phyloP scores from a whole-genome alignment of 2,113 vertebrate genomes.

The Turdus rufiventris region DNA sequence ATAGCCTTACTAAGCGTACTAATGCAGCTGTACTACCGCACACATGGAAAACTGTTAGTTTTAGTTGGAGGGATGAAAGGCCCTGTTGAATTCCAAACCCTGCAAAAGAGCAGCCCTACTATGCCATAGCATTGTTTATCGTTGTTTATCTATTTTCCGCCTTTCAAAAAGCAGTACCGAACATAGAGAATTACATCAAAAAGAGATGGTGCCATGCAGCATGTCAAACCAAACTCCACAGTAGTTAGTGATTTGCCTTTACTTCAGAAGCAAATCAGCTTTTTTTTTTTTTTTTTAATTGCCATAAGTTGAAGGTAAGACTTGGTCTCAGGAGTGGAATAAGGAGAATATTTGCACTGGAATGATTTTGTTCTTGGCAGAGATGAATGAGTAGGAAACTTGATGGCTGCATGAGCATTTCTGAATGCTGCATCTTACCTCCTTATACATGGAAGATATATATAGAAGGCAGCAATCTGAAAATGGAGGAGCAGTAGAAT shows the following conservation, averaged over 20 bases:
- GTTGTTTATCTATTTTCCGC: background rate
- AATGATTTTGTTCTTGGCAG: background rate
- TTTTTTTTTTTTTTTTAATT: background rate
- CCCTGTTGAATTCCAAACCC: background rate
- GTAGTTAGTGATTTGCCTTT: background rate
- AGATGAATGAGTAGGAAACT: background rate
- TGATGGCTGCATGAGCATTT: background rate
- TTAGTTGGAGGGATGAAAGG: background rate
- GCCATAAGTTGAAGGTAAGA: background rate
- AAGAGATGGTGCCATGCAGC: background rate
- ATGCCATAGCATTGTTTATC: background rate
- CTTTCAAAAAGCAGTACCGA: background rate
- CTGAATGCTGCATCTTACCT: background rate
- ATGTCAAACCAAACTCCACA: background rate
- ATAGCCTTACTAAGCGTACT: background rate
- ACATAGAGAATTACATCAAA: background rate
- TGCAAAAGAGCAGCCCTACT: fast-evolving
- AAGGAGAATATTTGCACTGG: background rate
- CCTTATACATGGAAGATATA: background rate
- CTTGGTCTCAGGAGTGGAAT: background rate
- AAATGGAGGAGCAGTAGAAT: background rate
- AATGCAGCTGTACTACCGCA: background rate
- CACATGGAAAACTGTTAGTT: background rate
- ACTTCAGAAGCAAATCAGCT: background rate
- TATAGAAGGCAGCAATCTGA: background rate